A percentile compares a stretch with the other conserved stretches of the same genome.
phyloP scores from a whole-genome alignment of 2,888 invertebrate species.

The Parasteatoda lunata region DNA sequence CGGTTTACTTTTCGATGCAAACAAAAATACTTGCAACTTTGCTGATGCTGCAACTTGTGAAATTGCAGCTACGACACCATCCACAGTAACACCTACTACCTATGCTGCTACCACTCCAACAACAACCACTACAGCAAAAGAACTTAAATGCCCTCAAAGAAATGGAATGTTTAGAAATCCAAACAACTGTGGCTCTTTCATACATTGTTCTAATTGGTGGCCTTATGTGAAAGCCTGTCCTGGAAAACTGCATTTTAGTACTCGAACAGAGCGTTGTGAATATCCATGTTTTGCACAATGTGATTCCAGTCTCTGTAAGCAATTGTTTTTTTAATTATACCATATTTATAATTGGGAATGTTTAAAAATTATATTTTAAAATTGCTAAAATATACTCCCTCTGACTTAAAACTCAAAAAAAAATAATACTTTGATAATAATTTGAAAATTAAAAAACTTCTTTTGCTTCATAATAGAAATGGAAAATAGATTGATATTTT shows the following conservation, averaged over 20 bases:
- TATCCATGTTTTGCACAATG: conserved; percentile 59
- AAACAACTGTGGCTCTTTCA: conserved; percentile 53
- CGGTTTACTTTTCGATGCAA: conserved; percentile 41
- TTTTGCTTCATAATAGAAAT: too few species aligned
- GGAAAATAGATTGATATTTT: too few species aligned
- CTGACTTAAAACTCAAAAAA: too few species aligned
- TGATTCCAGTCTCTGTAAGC: conserved; percentile 37
- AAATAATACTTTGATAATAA: too few species aligned
- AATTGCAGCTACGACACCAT: neutral
- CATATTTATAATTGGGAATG: too few species aligned
- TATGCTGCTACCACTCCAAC: neutral
- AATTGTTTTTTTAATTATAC: neutral
- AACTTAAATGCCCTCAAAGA: conserved; percentile 28
- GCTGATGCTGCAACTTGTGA: conserved; percentile 11
- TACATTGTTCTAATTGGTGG: conserved; percentile 56
- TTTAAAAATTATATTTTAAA: too few species aligned
- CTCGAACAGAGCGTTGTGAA: conserved; percentile 37
- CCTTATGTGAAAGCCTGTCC: conserved; percentile 53
- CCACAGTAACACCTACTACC: neutral
- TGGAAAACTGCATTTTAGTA: conserved; percentile 43
- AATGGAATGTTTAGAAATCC: conserved; percentile 63
- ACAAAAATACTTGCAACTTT: conserved; percentile 39
- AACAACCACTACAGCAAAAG: neutral
- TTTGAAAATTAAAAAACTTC: too few species aligned
- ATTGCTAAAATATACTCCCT: too few species aligned